phyloP scores from a whole-genome alignment of 2,113 vertebrate species.

The Bubo scandiacus region DNA sequence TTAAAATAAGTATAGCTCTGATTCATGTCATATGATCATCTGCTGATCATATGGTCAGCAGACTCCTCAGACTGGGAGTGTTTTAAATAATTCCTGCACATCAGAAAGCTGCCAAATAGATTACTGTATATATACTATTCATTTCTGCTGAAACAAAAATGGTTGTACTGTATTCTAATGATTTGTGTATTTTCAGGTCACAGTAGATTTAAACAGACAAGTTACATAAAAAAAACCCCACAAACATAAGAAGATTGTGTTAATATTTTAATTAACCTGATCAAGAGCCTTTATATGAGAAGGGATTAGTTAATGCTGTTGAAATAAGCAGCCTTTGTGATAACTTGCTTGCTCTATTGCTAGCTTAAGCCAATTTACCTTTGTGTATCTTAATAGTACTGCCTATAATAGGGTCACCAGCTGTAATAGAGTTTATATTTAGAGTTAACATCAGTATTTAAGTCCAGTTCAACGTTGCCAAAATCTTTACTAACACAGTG shows the following conservation, averaged over 20 bases:
- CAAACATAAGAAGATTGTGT: not conserved
- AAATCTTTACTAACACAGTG: not conserved
- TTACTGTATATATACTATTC: not conserved
- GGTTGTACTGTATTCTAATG: not conserved
- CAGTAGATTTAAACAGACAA: not conserved
- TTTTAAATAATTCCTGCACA: slow-evolving; percentile 17
- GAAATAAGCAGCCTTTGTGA: slow-evolving; percentile 10
- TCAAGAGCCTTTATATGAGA: not conserved
- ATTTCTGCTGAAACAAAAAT: slow-evolving; percentile 13
- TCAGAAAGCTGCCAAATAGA: slow-evolving; percentile 3
- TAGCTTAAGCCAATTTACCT: not conserved
- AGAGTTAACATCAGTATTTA: not conserved
- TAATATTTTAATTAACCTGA: slow-evolving; percentile 1
- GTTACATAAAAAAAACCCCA: not conserved
- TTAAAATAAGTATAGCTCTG: slow-evolving; percentile 18
- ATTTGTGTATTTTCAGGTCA: not conserved
- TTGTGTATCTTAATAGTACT: not conserved
- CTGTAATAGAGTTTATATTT: not conserved
- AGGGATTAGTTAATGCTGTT: not conserved
- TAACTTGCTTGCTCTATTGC: not conserved
- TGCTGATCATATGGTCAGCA: slow-evolving; percentile 23
- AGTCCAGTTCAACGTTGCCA: not conserved
- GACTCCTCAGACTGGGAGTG: not conserved
- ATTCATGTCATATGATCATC: slow-evolving; percentile 34
- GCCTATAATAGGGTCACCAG: not conserved